Evolutionary conservation across 2,113 vertebrate genomes (phyloP).

Genomic region (Saccopteryx bilineata): DNA sequence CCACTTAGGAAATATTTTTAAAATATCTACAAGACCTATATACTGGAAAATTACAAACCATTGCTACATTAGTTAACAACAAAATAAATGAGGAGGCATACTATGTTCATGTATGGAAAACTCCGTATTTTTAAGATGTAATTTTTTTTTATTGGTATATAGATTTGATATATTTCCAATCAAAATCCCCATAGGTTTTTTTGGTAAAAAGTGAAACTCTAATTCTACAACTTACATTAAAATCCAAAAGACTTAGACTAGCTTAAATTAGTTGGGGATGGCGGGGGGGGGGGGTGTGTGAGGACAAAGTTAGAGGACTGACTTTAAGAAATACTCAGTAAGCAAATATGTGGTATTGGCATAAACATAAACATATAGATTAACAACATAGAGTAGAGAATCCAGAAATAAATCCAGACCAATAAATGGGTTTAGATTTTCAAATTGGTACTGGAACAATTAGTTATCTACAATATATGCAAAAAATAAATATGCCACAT

Average conservation of each 20-base stretch:
- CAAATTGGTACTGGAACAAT: background rate
- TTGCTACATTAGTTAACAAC: background rate
- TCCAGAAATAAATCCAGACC: constrained; percentile 34
- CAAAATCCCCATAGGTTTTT: background rate
- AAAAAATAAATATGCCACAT: constrained; percentile 30
- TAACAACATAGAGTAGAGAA: background rate
- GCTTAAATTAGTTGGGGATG: background rate
- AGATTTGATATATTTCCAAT: background rate
- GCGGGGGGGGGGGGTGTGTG: background rate
- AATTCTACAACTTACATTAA: background rate
- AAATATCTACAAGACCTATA: background rate
- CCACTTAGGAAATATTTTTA: background rate
- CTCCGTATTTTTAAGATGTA: background rate
- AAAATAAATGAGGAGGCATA: background rate
- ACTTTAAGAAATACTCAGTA: constrained; percentile 26
- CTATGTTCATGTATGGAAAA: background rate
- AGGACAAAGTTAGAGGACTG: background rate
- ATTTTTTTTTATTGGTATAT: background rate
- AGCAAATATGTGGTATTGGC: background rate
- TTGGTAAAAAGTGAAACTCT: background rate
- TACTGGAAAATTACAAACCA: background rate
- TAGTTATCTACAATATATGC: background rate
- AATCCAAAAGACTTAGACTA: background rate
- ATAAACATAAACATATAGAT: constrained; percentile 11
- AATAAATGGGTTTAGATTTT: constrained; percentile 19